Base-by-base conservation (phyloP, 2,113 vertebrate genomes). In the Panurus biarmicus region DNA sequence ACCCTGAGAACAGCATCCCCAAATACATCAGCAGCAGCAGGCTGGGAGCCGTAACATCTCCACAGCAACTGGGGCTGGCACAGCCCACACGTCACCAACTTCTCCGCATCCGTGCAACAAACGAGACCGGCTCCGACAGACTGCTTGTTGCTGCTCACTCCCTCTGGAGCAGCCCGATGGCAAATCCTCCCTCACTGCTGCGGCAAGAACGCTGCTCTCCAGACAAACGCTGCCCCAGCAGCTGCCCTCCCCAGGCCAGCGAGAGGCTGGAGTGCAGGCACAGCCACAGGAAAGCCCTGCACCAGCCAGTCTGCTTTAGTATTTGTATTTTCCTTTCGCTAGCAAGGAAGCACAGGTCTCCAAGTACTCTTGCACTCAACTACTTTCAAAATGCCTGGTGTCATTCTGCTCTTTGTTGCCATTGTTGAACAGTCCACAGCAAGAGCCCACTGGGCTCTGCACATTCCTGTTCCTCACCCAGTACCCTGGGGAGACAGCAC, bases 41-140 rank as follows among this genome's bases (percentile, higher is more conserved):
- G 58, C 2, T 73, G 56, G 72, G 54, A 86, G 61, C 64, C 14
- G 45, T 14, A 51, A 40, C 11, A 18, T 80, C 69, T 89, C 92
- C 92, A 77, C 95, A 88, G 92, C 85, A 86, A 85, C 85, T 29
- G 51, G 22, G 44, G 65, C 67, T 84, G 81, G 51, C 91, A 90
- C 35, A 51, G 85, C 65, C 44, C 1, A 0, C 87, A 66, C 2
- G 6, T 40, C 42, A 84, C 38, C 84, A 29, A 25, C 70, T 24
- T 48, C 72, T 22, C 85, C 1, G 2, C 73, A 47, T 5, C 54
- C 65, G 5, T 3, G 6, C 65, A 26, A 64, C 62, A 33, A 83
- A 42, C 5, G 47, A 70, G 44, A 62, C 14, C 14, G 9, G 50
- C 76, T 67, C 69, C 56, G 3, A 21, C 80, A 73, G 47, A 28